phyloP scores from a whole-genome alignment of 2,888 invertebrate genomes.

The Cataglyphis albicans region DNA sequence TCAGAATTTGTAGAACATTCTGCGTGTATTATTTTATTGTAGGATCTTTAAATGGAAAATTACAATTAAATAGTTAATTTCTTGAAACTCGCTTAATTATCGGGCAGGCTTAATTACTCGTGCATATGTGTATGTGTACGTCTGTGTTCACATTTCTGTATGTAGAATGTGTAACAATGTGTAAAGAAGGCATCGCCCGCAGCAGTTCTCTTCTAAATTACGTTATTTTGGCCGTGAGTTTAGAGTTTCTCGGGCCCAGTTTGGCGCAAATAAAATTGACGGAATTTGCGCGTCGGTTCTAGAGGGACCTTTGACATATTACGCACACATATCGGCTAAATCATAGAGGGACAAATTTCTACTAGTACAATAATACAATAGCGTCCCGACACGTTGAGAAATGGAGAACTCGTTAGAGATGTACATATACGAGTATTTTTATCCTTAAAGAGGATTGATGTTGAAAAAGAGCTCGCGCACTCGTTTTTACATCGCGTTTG shows the following conservation, averaged over 20 bases:
- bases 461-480: slow-evolving; percentile 42
- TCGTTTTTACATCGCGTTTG: slow-evolving; percentile 53
- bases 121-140: slow-evolving; percentile 40
- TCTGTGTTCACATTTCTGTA: background rate
- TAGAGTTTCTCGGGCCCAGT: slow-evolving; percentile 51
- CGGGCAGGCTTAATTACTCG: slow-evolving; percentile 31
- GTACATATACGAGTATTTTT: slow-evolving; percentile 27
- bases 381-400: slow-evolving; percentile 53
- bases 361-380: slow-evolving; percentile 38
- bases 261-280: slow-evolving; percentile 16
- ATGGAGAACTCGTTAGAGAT: slow-evolving; percentile 48
- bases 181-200: slow-evolving; percentile 67
- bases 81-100: slow-evolving; percentile 36
- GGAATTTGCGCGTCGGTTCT: background rate
- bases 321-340: slow-evolving; percentile 45
- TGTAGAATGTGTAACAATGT: slow-evolving; percentile 28
- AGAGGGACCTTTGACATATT: slow-evolving; percentile 25
- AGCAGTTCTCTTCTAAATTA: slow-evolving; percentile 62
- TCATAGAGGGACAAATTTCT: slow-evolving; percentile 49
- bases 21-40: background rate
- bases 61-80: slow-evolving; percentile 2
- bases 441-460: slow-evolving; percentile 38
- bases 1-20: background rate
- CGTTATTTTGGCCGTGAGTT: slow-evolving; percentile 73
- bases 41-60: background rate